Evolutionary conservation across 2,113 vertebrate species (phyloP), one percentile per base, ranked within the genome.

Genomic region (Eidolon helvum): DNA sequence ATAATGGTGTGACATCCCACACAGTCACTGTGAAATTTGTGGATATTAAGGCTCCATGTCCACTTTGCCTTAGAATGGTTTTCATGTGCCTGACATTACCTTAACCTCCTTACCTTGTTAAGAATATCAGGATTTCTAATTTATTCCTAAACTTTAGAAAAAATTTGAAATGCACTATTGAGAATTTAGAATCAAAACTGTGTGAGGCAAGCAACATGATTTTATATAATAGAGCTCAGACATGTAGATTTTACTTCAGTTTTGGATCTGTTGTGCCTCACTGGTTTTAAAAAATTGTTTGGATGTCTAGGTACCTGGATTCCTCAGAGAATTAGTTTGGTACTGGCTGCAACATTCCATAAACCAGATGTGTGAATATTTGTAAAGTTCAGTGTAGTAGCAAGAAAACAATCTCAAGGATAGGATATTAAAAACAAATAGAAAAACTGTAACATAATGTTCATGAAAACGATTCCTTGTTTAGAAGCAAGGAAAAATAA

Each of bases 401-500:
- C 53, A 40, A 21, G 50, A 77, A 91, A 97, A 90, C 6, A 6
- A 28, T 77, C 35, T 89, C 38, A 75, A 86, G 69, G 89, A 61
- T 9, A 83, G 55, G 53, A 85, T 87, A 85, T 57, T 66, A 77
- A 97, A 95, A 96, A 69, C 83, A 96, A 96, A 96, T 21, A 38
- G 71, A 94, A 95, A 95, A 89, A 87, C 68, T 33, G 72, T 55
- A 97, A 91, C 4, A 72, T 50, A 55, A 93, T 91, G 30, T 95
- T 94, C 61, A 50, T 79, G 84, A 94, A 88, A 87, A 87, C 65
- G 75, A 38, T 94, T 90, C 77, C 33, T 87, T 89, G 87, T 95
- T 84, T 48, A 90, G 91, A 86, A 90, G 59, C 69, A 90, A 97
- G 92, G 61, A 95, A 96, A 97, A 79, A 83, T 63, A 79, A 89